These are phyloP conservation scores for Orthosia gracilis DNA, from an alignment of 2,888 invertebrate genomes.

Conservation along the genomic window DNA sequence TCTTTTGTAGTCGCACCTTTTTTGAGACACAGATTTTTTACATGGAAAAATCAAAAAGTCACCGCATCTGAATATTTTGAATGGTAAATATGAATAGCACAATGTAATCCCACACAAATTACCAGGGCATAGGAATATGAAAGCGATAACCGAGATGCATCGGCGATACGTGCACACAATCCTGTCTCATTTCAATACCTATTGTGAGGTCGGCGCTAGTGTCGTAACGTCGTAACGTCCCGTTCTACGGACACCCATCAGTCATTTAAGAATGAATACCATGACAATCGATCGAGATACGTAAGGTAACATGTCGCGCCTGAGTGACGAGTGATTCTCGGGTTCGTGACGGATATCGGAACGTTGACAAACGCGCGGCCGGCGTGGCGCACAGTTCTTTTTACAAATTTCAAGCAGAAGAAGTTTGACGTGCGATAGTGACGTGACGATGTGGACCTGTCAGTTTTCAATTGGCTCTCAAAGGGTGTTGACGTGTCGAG, in stretches of 20 bases:
- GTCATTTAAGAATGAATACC: constrained; percentile 86
- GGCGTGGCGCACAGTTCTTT: constrained; percentile 72
- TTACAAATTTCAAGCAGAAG: constrained; percentile 78
- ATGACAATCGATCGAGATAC: constrained; percentile 85
- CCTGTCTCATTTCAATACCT: constrained; percentile 85
- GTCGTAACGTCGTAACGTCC: constrained; percentile 80
- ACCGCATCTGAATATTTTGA: constrained; percentile 68
- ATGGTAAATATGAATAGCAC: constrained; percentile 82
- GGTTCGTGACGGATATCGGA: constrained; percentile 78
- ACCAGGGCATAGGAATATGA: constrained; percentile 81
- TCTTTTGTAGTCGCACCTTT: constrained; percentile 83
- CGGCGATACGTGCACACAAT: constrained; percentile 84
- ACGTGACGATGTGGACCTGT: constrained; percentile 85
- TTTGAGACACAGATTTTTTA: constrained; percentile 60
- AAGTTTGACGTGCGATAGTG: constrained; percentile 81
- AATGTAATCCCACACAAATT: constrained; percentile 87
- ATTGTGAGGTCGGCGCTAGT: constrained; percentile 79
- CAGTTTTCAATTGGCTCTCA: constrained; percentile 86
- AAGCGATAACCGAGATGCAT: constrained; percentile 86
- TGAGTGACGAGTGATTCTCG: constrained; percentile 84
- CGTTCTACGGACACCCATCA: constrained; percentile 81
- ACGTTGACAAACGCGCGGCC: constrained; percentile 80
- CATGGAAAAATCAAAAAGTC: constrained; percentile 63
- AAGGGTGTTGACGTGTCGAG: constrained; percentile 85
- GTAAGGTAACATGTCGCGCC: constrained; percentile 81